Conservation (phyloP, 2,888 invertebrate species). For the Coleophora flavipennella region DNA sequence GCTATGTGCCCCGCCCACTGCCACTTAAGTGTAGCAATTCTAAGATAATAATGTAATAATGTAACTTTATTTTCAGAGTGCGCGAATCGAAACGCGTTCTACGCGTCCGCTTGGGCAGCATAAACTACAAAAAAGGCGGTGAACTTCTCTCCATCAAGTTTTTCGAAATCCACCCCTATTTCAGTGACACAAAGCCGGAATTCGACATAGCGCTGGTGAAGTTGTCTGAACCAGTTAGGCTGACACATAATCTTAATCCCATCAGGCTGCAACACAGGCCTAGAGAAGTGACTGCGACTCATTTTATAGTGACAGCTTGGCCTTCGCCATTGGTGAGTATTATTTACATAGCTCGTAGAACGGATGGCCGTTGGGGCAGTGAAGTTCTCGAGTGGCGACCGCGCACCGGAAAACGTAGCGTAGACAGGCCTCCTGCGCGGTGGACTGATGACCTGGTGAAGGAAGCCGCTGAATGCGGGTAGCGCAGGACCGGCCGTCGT, state of each 20-base stretch:
- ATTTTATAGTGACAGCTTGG: slow-evolving; percentile 52
- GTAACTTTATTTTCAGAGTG: slow-evolving; percentile 27
- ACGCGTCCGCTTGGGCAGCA: slow-evolving; percentile 46
- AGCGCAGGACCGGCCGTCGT: too few relatives aligned
- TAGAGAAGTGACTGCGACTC: slow-evolving; percentile 29
- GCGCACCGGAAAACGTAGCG: too few relatives aligned
- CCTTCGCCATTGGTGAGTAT: slow-evolving; percentile 23
- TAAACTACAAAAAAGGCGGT: slow-evolving; percentile 50
- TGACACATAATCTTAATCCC: slow-evolving; percentile 29
- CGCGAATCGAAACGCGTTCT: slow-evolving; percentile 33
- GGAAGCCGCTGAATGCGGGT: too few relatives aligned
- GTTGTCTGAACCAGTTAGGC: slow-evolving; percentile 27
- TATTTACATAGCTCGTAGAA: too few relatives aligned
- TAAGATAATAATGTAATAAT: too few relatives aligned
- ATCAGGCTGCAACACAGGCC: slow-evolving; percentile 29
- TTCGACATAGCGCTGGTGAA: slow-evolving; percentile 47
- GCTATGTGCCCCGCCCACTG: too few relatives aligned
- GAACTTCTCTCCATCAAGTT: slow-evolving; percentile 34
- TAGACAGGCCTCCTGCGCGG: too few relatives aligned
- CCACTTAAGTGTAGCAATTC: too few relatives aligned
- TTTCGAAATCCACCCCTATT: slow-evolving; percentile 46
- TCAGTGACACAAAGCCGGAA: slow-evolving; percentile 38
- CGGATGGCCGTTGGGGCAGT: too few relatives aligned
- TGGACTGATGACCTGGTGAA: too few relatives aligned
- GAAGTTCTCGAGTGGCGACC: too few relatives aligned